A percentile compares a stretch with the other conserved stretches of the same genome.
Conservation (phyloP, 2,113 vertebrate genomes). For the Zeus faber region DNA sequence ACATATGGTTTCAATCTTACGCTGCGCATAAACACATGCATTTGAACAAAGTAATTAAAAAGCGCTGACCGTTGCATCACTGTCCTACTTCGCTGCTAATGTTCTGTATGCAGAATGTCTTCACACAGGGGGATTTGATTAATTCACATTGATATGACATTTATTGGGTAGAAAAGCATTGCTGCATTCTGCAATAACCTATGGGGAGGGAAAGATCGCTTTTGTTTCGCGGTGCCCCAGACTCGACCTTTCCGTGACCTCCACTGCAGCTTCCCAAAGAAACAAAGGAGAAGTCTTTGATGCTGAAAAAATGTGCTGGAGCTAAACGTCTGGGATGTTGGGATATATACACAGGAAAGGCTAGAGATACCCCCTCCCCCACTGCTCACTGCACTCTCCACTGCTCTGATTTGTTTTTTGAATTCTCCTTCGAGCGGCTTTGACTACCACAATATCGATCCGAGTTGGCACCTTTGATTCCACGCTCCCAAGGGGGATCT, state of each 20-base stretch:
- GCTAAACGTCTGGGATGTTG: constrained; percentile 28
- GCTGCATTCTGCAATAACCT: constrained; percentile 41
- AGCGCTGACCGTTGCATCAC: constrained; percentile 15
- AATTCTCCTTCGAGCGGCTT: constrained; percentile 12
- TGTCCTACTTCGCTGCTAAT: constrained; percentile 36
- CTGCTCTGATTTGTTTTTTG: constrained; percentile 22
- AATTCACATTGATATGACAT: constrained; percentile 36
- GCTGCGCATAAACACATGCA: no score
- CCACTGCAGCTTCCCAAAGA: constrained; percentile 32
- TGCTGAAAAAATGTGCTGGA: constrained; percentile 32
- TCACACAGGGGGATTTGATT: constrained; percentile 33
- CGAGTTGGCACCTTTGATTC: constrained; percentile 29
- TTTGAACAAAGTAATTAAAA: no score
- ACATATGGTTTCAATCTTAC: neutral
- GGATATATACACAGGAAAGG: constrained; percentile 30
- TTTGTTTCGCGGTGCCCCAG: constrained; percentile 52
- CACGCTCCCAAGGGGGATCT: constrained; percentile 31
- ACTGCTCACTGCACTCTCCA: constrained; percentile 1
- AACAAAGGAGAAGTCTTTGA: constrained; percentile 38
- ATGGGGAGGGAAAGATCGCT: constrained; percentile 22
- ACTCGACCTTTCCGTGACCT: constrained; percentile 56
- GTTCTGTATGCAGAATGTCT: constrained; percentile 25
- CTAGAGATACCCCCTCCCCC: neutral
- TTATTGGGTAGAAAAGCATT: constrained; percentile 28
- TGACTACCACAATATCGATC: constrained; percentile 19